A percentile compares a stretch with the other conserved stretches of the same genome.
These are phyloP conservation scores for Nycticryphes semicollaris DNA, from an alignment of 2,113 vertebrate species.

Conservation along the genomic window DNA sequence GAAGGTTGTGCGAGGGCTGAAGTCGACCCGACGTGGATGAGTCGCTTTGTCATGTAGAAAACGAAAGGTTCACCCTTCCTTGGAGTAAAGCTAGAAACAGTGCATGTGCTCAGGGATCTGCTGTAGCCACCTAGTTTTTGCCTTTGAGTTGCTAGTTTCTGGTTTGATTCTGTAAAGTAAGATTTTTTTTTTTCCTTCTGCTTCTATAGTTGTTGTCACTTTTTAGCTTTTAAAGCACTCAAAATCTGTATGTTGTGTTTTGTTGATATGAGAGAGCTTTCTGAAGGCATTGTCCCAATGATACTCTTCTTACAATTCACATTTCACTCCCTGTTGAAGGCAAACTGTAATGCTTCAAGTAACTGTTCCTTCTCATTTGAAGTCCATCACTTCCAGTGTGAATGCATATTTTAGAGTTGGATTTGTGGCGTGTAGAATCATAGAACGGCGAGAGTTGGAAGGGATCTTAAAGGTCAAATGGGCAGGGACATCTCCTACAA, in stretches of 20 bases:
- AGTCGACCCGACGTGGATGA: not conserved
- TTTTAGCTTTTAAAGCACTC: not conserved
- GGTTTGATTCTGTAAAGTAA: not conserved
- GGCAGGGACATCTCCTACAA: no score
- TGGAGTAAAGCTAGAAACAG: not conserved
- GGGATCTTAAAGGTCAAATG: no score
- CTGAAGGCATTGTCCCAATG: not conserved
- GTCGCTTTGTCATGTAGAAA: not conserved
- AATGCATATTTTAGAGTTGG: not conserved
- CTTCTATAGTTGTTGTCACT: not conserved
- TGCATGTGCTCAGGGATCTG: not conserved
- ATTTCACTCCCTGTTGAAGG: not conserved
- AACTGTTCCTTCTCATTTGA: not conserved
- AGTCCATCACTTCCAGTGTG: not conserved
- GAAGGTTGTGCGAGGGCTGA: not conserved
- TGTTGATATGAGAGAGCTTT: not conserved
- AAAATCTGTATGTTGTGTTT: not conserved
- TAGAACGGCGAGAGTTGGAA: no score
- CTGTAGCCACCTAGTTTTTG: not conserved
- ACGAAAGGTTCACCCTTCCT: not conserved
- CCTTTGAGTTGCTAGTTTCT: not conserved
- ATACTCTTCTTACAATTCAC: rapidly evolving
- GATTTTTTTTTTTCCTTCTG: not conserved
- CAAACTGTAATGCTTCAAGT: not conserved
- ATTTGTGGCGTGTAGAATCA: not conserved